Evolutionary conservation across 2,888 invertebrate species (phyloP), one percentile per base, ranked within the genome.

Genomic region (Hemicrepidius hirtus): DNA sequence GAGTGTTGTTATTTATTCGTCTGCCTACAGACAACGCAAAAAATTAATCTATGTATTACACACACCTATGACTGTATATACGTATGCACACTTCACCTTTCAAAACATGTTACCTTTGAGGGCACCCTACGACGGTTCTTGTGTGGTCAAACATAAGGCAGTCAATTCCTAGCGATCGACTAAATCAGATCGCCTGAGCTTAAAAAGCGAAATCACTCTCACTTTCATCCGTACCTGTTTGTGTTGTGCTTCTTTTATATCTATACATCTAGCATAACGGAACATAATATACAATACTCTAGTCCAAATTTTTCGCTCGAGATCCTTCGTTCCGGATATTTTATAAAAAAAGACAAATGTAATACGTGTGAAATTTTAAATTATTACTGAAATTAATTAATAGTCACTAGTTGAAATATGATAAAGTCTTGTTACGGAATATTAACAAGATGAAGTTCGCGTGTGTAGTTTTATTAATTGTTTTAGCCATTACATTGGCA

Each of bases 161-260:
- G 83, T 83, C 80, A 81, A 80, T 79, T 80, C 77, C 75, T 76
- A 75, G 77, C 80, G 77, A 82, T 80, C 81, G 80, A 76, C 74
- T 75, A 77, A 80, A 79, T 77, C 79, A 79, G 80, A 80, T 79
- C 81, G 79, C 77, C 74, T 76, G 72, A 69, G 73, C 72, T 67
- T 76, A 75, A 79, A 79, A 76, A 77, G 76, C 62, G 72, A 78
- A 76, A 78, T 67, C 77, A 80, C 81, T 80, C 78, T 81, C 80
- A 76, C 74, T 81, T 79, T 80, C 77, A 67, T 50, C 72, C 28
- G 24, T 20, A 40, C 20, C 35, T 10, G 40, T 40, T n/a, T 32
- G 53, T 13, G 24, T 13, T 13, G 53, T 53, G 53, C 20, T 13
- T 57, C 28, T 50, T 44, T 1, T 40, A 0, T 40, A 20, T 18